phyloP scores from a whole-genome alignment of 2,797 vertebrate species.

The Acrocephalus scirpaceus region DNA sequence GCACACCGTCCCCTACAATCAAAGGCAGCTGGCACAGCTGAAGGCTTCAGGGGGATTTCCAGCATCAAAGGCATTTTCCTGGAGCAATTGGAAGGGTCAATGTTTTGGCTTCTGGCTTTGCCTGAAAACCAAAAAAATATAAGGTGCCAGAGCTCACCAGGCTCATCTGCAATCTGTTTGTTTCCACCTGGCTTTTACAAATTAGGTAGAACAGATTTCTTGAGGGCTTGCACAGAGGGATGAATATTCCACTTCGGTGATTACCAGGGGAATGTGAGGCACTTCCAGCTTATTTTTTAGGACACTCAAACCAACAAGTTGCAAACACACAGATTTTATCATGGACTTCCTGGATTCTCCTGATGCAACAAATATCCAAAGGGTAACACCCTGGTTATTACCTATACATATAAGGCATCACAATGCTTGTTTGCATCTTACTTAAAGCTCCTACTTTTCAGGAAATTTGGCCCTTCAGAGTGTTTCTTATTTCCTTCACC shows the following conservation, averaged over 20 bases:
- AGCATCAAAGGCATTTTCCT: neutral
- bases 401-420: neutral
- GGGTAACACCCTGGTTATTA: neutral
- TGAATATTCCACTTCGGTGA: neutral
- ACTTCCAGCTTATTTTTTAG: neutral
- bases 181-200: neutral
- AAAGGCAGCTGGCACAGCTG: neutral
- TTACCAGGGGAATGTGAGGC: neutral
- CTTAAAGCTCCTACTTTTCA: neutral
- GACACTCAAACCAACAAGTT: neutral
- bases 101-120: neutral
- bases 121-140: neutral
- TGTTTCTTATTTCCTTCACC: neutral
- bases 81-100: neutral
- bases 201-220: neutral
- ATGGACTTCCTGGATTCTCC: neutral
- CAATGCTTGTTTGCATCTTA: neutral
- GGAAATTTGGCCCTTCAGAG: neutral
- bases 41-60: neutral
- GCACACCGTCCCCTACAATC: neutral
- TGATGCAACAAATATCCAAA: neutral
- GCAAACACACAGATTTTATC: neutral
- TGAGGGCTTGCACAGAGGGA: neutral
- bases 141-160: neutral
- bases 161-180: neutral